A percentile compares a stretch with the other conserved stretches of the same genome.
Evolutionary conservation across 2,888 invertebrate species (phyloP).

Genomic region (Callosobruchus maculatus): DNA sequence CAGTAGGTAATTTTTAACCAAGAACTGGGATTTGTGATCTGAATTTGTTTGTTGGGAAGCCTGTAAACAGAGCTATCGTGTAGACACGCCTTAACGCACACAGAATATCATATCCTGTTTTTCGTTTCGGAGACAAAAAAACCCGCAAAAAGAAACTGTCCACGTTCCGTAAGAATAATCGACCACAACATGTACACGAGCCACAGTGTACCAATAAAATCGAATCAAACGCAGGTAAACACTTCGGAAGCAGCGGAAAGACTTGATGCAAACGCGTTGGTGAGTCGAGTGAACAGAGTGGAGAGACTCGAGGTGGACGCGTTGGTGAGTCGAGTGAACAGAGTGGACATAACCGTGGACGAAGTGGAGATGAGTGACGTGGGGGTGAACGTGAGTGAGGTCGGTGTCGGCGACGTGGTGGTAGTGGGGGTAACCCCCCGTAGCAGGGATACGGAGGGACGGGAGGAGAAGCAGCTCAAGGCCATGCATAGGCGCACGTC

Average conservation of each 20-base stretch:
- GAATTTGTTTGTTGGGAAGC: too few species aligned
- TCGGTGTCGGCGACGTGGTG: constrained; percentile 18
- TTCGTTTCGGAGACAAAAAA: neutral
- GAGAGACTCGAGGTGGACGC: too few species aligned
- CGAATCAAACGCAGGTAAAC: neutral
- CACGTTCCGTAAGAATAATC: neutral
- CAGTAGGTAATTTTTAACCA: too few species aligned
- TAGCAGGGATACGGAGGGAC: constrained; percentile 20
- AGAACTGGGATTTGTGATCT: too few species aligned
- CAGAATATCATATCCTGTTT: too few species aligned
- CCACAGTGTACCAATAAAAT: neutral
- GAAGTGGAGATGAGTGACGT: neutral
- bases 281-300: neutral
- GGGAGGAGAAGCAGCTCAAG: constrained; percentile 23
- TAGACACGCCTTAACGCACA: neutral
- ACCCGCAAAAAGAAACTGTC: neutral
- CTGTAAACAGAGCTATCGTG: too few species aligned
- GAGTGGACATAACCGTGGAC: neutral
- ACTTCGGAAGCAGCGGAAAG: neutral
- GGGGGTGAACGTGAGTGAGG: neutral
- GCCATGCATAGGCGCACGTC: constrained; percentile 25
- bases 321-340: neutral
- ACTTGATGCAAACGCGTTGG: neutral
- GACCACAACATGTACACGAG: neutral
- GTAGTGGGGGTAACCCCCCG: too few species aligned